Base-by-base conservation (phyloP, 2,113 vertebrate species). In the Amphiprion percula region DNA sequence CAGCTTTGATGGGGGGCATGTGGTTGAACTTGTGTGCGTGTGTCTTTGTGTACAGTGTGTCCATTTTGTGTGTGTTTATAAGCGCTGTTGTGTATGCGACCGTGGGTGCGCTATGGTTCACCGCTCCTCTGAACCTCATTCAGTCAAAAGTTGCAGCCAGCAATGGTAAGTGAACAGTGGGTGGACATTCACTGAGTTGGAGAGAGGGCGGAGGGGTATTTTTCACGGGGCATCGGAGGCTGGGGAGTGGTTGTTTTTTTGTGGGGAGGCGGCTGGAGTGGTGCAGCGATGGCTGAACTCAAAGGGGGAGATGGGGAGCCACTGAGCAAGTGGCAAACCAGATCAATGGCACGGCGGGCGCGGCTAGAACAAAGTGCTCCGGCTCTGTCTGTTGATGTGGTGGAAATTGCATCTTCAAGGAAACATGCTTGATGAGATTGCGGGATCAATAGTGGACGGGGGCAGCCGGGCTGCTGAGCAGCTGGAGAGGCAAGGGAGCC, bases 391-490 rank as follows among this genome's bases (percentile, higher is more conserved):
- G 88, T 90, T 90, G 90, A 93, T 92, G 90, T 81, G 91, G 69
- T 91, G 93, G 93, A 94, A 93, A 94, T 93, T 93, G 92, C 93
- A 94, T 94, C 93, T 94, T 93, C 89, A 92, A 93, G 93, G 93
- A 92, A 94, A 90, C 91, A 83, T 90, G 91, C 91, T 83, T 91
- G 93, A 95, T 94, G 94, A 93, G 92, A 94, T 90, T 89, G 89
- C 47, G 78, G 85, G 90, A 95, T 94, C 94, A 93, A 94, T 94
- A 93, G 88, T 84, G 86, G 77, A 87, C 7, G 75, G 69, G 76
- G 66, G 60, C 71, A 69, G 74, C 64, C 72, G 64, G 81, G 76
- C 83, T 72, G 79, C 68, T 39, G 66, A 74, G 53, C 30, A n/a
- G 46, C 79, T 81, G 39, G 58, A 78, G 37, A 74, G 77, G 72